A percentile compares a stretch with the other conserved stretches of the same genome.
Conservation (phyloP, 2,113 vertebrate genomes). For the Microcebus lehilahytsara region DNA sequence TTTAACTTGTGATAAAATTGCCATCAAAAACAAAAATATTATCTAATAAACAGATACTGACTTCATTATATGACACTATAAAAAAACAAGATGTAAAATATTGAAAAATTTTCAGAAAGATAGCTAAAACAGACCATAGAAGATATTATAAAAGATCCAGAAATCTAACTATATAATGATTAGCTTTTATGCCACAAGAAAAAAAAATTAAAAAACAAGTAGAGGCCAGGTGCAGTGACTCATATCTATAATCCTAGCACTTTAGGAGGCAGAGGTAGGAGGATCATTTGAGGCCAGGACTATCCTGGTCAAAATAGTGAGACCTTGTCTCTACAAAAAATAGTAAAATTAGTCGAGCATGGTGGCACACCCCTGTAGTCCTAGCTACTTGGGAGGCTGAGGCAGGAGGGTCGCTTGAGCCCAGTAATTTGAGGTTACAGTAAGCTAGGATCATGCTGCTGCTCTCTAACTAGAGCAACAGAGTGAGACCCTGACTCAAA, state of each 20-base stretch:
- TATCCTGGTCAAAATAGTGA: too few relatives aligned
- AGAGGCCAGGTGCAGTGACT: neutral
- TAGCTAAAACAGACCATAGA: neutral
- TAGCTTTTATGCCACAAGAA: neutral
- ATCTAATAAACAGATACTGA: neutral
- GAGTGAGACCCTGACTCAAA: too few relatives aligned
- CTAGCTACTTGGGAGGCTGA: too few relatives aligned
- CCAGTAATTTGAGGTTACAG: too few relatives aligned
- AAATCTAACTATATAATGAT: neutral
- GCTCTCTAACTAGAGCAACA: too few relatives aligned
- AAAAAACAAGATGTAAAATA: neutral
- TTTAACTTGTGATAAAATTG: conserved; percentile 12
- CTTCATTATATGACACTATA: neutral
- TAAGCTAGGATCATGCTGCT: too few relatives aligned
- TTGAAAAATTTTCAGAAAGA: neutral
- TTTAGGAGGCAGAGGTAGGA: neutral
- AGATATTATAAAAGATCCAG: neutral
- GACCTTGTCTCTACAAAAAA: too few relatives aligned
- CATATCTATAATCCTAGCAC: neutral
- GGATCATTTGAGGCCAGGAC: neutral
- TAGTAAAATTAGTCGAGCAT: too few relatives aligned
- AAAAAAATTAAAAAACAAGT: neutral
- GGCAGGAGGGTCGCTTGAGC: too few relatives aligned
- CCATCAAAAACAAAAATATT: conserved; percentile 17
- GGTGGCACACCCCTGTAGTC: too few relatives aligned